These are phyloP conservation scores for Lysandra bellargus DNA, from an alignment of 2,888 invertebrate species.

Conservation along the genomic window DNA sequence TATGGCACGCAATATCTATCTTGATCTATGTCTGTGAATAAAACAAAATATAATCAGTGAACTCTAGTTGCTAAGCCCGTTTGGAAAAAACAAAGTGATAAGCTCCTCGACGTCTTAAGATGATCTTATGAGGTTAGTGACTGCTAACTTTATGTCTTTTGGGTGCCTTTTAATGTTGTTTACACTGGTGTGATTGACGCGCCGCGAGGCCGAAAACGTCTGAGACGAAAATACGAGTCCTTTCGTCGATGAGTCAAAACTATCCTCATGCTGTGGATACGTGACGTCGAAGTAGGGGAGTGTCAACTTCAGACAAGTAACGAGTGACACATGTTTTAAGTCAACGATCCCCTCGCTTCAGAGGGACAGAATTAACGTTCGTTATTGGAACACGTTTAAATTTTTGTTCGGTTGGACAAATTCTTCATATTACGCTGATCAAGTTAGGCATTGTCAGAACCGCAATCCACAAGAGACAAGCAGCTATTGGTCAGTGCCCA, in stretches of 20 bases:
- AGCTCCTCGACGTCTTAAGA: not conserved
- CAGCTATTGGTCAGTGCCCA: too few species aligned
- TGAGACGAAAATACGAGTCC: slow-evolving; percentile 13
- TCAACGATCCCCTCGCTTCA: slow-evolving; percentile 34
- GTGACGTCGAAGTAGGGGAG: slow-evolving; percentile 36
- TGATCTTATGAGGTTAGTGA: not conserved
- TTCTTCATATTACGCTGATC: not conserved
- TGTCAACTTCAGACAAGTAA: slow-evolving; percentile 53
- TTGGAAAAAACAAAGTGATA: not conserved
- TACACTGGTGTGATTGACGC: slow-evolving; percentile 1
- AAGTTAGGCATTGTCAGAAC: not conserved
- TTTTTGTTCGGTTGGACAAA: not conserved
- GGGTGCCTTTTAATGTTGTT: not conserved
- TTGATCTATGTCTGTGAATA: not conserved
- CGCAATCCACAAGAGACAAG: not conserved
- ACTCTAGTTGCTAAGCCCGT: not conserved
- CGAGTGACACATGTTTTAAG: slow-evolving; percentile 53
- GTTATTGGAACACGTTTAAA: slow-evolving; percentile 11
- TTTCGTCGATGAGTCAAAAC: slow-evolving; percentile 7
- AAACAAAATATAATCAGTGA: not conserved
- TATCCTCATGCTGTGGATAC: slow-evolving; percentile 30
- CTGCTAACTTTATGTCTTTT: not conserved
- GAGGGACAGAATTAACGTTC: slow-evolving; percentile 24
- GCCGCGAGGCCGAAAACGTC: not conserved
- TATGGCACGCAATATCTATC: too few species aligned